Evolutionary conservation across 2,888 invertebrate genomes (phyloP).

Genomic region (Branchipolynoe longqiensis): DNA sequence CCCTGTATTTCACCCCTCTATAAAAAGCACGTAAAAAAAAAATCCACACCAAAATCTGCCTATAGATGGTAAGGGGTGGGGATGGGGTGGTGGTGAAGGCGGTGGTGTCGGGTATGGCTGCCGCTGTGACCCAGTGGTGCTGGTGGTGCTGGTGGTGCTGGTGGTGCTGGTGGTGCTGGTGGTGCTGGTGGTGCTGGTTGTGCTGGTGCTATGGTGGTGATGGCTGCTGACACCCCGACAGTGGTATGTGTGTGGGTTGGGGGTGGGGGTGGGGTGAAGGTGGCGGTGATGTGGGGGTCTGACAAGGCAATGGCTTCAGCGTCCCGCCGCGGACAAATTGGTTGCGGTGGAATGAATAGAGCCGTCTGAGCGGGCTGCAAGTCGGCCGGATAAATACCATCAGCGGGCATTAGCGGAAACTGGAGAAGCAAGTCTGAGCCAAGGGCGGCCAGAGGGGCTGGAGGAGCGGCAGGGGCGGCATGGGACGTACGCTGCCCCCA

Average conservation of each 20-base stretch:
- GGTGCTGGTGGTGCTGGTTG: not conserved
- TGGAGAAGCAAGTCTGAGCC: constrained; percentile 49
- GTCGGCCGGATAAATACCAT: constrained; percentile 30
- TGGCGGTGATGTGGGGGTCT: not conserved
- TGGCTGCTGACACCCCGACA: too few relatives aligned
- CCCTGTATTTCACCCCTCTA: not conserved
- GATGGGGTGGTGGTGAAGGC: not conserved
- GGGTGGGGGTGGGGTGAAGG: not conserved
- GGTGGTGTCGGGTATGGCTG: too few relatives aligned
- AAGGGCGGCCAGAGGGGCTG: too few relatives aligned
- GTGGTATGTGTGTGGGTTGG: not conserved
- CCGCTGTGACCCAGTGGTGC: constrained; percentile 7
- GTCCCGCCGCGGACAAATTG: constrained; percentile 23
- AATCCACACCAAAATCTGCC: too few relatives aligned
- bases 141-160: not conserved
- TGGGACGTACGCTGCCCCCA: too few relatives aligned
- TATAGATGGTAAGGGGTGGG: too few relatives aligned
- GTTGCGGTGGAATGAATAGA: constrained; percentile 34
- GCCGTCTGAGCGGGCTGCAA: not conserved
- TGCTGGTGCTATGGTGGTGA: not conserved
- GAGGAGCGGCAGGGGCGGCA: too few relatives aligned
- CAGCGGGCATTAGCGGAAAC: constrained; percentile 53
- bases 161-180: not conserved
- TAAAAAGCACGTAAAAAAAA: too few relatives aligned
- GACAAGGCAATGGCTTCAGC: constrained; percentile 50